Conservation (phyloP, 2,797 vertebrate genomes). For the Chaetodon trifasciatus region DNA sequence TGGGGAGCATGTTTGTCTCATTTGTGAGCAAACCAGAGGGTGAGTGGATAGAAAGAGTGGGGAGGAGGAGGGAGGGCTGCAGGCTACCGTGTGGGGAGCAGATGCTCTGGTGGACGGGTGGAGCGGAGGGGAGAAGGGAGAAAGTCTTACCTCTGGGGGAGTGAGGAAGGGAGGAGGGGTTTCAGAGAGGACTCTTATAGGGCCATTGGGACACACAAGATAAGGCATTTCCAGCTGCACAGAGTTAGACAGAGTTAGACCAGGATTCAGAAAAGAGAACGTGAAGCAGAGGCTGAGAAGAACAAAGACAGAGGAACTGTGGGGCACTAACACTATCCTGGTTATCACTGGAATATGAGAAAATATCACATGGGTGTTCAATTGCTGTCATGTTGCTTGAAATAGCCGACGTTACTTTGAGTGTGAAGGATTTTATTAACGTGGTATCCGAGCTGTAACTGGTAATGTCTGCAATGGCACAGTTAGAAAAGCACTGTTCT, state of each 20-base stretch:
- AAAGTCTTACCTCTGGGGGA: slow-evolving; percentile 82
- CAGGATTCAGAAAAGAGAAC: slow-evolving; percentile 48
- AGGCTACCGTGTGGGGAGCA: slow-evolving; percentile 65
- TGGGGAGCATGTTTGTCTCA: slow-evolving; percentile 44
- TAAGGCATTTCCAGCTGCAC: slow-evolving; percentile 85
- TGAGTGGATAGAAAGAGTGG: slow-evolving; percentile 11
- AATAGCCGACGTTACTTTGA: not conserved
- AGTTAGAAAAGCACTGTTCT: not conserved
- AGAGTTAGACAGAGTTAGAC: slow-evolving; percentile 74
- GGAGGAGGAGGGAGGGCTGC: slow-evolving; percentile 57
- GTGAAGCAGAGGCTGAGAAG: slow-evolving; percentile 39
- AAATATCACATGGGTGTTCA: not conserved
- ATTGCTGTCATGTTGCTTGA: not conserved
- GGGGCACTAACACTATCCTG: not conserved
- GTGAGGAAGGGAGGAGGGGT: slow-evolving; percentile 78
- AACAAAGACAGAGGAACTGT: slow-evolving; percentile 17
- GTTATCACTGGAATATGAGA: not conserved
- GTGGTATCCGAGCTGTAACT: not conserved
- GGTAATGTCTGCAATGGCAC: not conserved
- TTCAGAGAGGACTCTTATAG: slow-evolving; percentile 76
- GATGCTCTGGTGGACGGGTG: slow-evolving; percentile 59
- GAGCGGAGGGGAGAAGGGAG: slow-evolving; percentile 11
- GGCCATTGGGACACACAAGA: slow-evolving; percentile 82
- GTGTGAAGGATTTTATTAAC: slow-evolving; percentile 5
- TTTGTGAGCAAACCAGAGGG: slow-evolving; percentile 53